These are phyloP conservation scores for Vespertilio murinus DNA, from an alignment of 2,797 vertebrate genomes.

Conservation along the genomic window DNA sequence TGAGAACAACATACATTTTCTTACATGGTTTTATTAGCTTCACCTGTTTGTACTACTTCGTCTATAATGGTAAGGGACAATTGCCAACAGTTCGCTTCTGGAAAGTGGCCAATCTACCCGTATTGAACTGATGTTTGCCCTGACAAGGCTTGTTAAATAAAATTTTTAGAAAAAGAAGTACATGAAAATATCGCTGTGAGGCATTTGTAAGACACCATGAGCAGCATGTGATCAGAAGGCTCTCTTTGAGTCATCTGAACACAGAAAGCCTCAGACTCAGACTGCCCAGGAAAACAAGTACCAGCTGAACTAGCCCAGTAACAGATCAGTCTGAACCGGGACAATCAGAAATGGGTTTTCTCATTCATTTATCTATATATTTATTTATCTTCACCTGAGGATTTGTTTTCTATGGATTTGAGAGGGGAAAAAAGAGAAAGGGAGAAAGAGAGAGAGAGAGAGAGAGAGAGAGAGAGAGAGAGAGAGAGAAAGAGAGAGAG, in stretches of 20 bases:
- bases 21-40: slow-evolving; percentile 62
- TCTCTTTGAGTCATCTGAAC: not conserved
- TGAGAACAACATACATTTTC: slow-evolving; percentile 35
- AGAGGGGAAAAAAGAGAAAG: not conserved
- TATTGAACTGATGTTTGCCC: not conserved
- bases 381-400: not conserved
- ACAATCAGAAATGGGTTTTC: not conserved
- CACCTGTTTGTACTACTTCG: slow-evolving; percentile 24
- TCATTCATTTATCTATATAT: not conserved
- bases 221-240: not conserved
- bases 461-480: not conserved
- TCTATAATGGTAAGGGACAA: slow-evolving; percentile 59
- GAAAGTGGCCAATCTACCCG: not conserved
- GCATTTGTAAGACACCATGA: not conserved
- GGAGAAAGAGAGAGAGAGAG: too few relatives aligned
- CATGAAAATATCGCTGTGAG: not conserved
- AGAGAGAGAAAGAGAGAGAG: not conserved
- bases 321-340: not conserved
- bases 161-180: not conserved
- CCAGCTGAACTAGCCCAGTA: not conserved
- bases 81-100: slow-evolving; percentile 55
- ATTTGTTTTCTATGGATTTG: not conserved
- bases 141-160: not conserved
- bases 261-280: not conserved
- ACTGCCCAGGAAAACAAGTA: not conserved